Base-by-base conservation (phyloP, 2,888 invertebrate genomes). In the Mystacides longicornis region DNA sequence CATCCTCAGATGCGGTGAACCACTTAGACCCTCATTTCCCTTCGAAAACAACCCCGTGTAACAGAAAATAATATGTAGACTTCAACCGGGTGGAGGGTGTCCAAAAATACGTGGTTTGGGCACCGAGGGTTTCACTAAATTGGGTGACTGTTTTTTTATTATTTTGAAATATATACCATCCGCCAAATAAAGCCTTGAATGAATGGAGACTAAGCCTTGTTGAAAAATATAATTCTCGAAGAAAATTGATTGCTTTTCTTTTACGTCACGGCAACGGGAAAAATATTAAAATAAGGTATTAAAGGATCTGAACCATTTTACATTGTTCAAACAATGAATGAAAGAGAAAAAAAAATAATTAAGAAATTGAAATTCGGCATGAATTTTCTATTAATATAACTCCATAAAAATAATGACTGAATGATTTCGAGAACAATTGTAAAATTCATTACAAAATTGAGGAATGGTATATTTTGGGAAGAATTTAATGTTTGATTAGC, bases 141-240 rank as follows among this genome's bases (percentile, higher is more conserved):
- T 54, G 54, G 54, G 37, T 54, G 49, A 54, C 49, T 49, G 33
- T 37, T 33, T 54, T 54, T 51, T 51, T 48, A 42, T 48, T 49
- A 48, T 54, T 54, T 49, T 54, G 31, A 54, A n/a, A n/a, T 54
- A 43, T 54, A 49, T 49, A 54, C 37, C 49, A 23, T 27, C 33
- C 54, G 49, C 43, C 49, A 14, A 19, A 3, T 42, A 20, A 33
- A 49, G n/a, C n/a, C n/a, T n/a, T n/a, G n/a, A n/a, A n/a, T n/a
- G n/a, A n/a, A 54, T 49, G 18, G 51, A 23, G 42, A 23, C 51
- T 19, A 22, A 27, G 43, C 23, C 46, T 52, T 31, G 23, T 14
- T 18, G 19, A 23, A 27, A 18, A n/a, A n/a, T n/a, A 16, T 52
- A 52, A 52, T 52, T 46, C 46, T 51, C 22, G 7, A 19, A 11